Percentiles rank a stretch among this genome's conserved stretches.
These are phyloP conservation scores for Oryzias celebensis DNA, from an alignment of 2,113 vertebrate species.

Conservation along the genomic window DNA sequence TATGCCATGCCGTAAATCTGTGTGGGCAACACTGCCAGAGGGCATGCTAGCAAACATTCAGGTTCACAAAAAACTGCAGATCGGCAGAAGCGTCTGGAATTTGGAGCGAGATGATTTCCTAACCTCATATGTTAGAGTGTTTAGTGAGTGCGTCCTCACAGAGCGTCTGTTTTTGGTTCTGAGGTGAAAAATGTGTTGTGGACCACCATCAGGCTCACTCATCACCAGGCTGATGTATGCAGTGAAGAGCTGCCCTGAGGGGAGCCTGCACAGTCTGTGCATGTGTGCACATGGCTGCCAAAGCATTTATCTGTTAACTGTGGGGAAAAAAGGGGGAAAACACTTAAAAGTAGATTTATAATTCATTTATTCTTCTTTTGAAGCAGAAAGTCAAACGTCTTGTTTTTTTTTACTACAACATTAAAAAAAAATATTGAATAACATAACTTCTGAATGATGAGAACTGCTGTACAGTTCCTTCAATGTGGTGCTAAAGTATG, in stretches of 20 bases:
- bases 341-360: background rate
- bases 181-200: slow-evolving; percentile 41
- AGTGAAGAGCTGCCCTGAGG: slow-evolving; percentile 23
- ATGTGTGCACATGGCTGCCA: slow-evolving; percentile 5
- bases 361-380: background rate
- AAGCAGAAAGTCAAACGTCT: background rate
- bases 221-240: slow-evolving; percentile 39
- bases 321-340: slow-evolving; percentile 3
- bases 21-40: slow-evolving; percentile 58
- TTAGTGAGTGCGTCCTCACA: slow-evolving; percentile 45
- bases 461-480: no score
- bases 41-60: slow-evolving; percentile 49
- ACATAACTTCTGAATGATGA: no score
- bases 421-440: background rate
- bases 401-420: background rate
- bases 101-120: slow-evolving; percentile 22
- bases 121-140: slow-evolving; percentile 23
- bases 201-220: slow-evolving; percentile 47
- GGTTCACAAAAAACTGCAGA: slow-evolving; percentile 34
- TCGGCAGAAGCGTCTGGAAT: slow-evolving; percentile 16
- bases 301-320: background rate
- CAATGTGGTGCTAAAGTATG: background rate
- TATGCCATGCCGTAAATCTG: slow-evolving; percentile 71
- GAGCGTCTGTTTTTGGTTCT: slow-evolving; percentile 44
- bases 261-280: slow-evolving; percentile 15